These are phyloP conservation scores for Rhogogaster chlorosoma DNA, from an alignment of 2,888 invertebrate species.

Conservation along the genomic window DNA sequence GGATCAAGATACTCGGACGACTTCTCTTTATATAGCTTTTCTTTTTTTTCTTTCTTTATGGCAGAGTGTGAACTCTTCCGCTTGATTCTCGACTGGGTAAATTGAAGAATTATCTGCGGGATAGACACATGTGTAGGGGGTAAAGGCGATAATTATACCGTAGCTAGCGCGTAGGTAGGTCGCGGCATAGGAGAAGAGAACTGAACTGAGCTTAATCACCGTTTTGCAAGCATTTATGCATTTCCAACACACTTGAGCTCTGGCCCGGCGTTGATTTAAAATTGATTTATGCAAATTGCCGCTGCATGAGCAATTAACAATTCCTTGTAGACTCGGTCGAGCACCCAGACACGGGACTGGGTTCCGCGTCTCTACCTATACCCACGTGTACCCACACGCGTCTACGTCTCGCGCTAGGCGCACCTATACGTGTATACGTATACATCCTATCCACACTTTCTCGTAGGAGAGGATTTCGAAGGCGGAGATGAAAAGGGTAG, in stretches of 20 bases:
- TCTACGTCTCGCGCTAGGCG: neutral
- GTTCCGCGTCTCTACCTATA: conserved; percentile 1
- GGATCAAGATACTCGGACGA: neutral
- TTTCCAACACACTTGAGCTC: conserved; percentile 36
- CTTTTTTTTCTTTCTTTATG: no score
- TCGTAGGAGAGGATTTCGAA: conserved; percentile 31
- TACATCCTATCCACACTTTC: neutral
- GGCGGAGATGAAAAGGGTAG: conserved; percentile 57
- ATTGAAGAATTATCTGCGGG: neutral
- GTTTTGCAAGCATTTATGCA: conserved; percentile 48
- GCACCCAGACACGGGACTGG: conserved; percentile 23
- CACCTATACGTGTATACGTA: neutral
- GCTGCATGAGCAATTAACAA: conserved; percentile 77
- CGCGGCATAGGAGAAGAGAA: neutral
- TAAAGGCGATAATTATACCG: conserved; percentile 11
- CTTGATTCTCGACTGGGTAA: neutral
- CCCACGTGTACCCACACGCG: neutral
- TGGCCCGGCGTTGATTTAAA: conserved; percentile 72
- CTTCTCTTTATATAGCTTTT: neutral
- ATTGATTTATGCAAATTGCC: conserved; percentile 77
- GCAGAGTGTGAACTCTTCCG: neutral
- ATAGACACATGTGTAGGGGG: neutral
- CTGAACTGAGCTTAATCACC: conserved; percentile 42
- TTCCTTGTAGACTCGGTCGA: conserved; percentile 74
- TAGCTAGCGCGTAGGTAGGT: conserved; percentile 13